Evolutionary conservation across 2,888 invertebrate genomes (phyloP).

Genomic region (Clepsis dumicolana): DNA sequence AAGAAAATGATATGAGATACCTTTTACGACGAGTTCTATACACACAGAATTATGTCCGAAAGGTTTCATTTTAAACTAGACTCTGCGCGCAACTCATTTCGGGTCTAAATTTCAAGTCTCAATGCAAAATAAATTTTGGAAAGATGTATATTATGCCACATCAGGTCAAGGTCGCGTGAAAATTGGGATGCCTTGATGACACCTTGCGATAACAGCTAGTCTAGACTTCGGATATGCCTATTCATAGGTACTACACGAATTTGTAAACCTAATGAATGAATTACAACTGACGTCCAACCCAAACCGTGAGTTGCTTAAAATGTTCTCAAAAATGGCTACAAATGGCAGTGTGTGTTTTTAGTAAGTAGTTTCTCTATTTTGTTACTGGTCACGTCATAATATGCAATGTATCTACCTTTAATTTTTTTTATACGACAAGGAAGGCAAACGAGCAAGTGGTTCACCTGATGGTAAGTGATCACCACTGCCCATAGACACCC

Average conservation of each 20-base stretch:
- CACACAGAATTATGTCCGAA: not conserved
- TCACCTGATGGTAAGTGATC: no score
- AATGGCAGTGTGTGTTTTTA: no score
- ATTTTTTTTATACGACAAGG: no score
- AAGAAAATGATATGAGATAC: not conserved
- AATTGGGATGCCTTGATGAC: constrained; percentile 11
- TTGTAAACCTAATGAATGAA: not conserved
- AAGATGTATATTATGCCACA: not conserved
- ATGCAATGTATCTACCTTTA: no score
- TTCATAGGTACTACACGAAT: not conserved
- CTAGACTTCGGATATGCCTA: constrained; percentile 21
- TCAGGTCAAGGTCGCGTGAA: constrained; percentile 6
- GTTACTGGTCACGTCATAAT: no score
- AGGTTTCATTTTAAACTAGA: not conserved
- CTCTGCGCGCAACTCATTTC: not conserved
- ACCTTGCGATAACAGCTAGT: constrained; percentile 2
- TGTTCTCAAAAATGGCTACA: no score
- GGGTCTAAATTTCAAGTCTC: not conserved
- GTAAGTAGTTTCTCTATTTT: no score
- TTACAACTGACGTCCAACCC: not conserved
- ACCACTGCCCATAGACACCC: no score
- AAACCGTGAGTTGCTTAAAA: no score
- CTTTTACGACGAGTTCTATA: not conserved
- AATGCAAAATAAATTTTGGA: no score
- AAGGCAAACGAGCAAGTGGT: no score